Evolutionary conservation across 2,797 vertebrate genomes (phyloP).

Genomic region (Pampus argenteus): DNA sequence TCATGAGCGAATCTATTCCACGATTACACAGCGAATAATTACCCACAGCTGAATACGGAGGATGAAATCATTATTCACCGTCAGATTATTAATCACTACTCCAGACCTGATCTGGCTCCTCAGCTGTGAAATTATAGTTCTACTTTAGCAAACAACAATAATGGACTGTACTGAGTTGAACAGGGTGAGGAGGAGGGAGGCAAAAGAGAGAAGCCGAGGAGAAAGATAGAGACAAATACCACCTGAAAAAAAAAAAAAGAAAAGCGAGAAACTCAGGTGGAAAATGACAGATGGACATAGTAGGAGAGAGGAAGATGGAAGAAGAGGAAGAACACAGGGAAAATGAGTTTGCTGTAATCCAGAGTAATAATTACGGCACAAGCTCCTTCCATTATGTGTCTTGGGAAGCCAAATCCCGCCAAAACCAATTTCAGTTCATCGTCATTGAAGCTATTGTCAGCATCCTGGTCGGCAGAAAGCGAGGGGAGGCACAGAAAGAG

Average conservation of each 20-base stretch:
- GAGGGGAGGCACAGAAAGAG: slow-evolving; percentile 30
- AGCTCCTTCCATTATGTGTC: slow-evolving; percentile 73
- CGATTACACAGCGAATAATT: slow-evolving; percentile 85
- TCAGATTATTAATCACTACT: slow-evolving; percentile 86
- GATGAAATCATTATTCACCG: slow-evolving; percentile 82
- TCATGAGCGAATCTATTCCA: slow-evolving; percentile 78
- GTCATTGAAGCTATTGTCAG: slow-evolving; percentile 80
- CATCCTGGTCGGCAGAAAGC: slow-evolving; percentile 56
- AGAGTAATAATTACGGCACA: slow-evolving; percentile 76
- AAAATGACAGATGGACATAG: slow-evolving; percentile 37
- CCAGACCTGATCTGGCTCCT: slow-evolving; percentile 80
- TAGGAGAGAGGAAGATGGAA: slow-evolving; percentile 21
- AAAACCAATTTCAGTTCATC: slow-evolving; percentile 80
- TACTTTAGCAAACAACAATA: slow-evolving; percentile 87
- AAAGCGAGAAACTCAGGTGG: slow-evolving; percentile 49
- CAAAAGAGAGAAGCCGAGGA: slow-evolving; percentile 31
- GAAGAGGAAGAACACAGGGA: slow-evolving; percentile 37
- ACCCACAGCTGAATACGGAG: slow-evolving; percentile 80
- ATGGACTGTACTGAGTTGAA: slow-evolving; percentile 73
- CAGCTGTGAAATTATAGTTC: slow-evolving; percentile 88
- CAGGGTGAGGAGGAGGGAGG: slow-evolving; percentile 40
- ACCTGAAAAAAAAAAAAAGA: slow-evolving; percentile 16
- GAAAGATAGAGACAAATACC: slow-evolving; percentile 32
- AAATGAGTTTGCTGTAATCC: slow-evolving; percentile 76
- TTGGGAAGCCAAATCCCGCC: slow-evolving; percentile 71